Conservation (phyloP, 2,113 vertebrate genomes). For the Nematolebias whitei region DNA sequence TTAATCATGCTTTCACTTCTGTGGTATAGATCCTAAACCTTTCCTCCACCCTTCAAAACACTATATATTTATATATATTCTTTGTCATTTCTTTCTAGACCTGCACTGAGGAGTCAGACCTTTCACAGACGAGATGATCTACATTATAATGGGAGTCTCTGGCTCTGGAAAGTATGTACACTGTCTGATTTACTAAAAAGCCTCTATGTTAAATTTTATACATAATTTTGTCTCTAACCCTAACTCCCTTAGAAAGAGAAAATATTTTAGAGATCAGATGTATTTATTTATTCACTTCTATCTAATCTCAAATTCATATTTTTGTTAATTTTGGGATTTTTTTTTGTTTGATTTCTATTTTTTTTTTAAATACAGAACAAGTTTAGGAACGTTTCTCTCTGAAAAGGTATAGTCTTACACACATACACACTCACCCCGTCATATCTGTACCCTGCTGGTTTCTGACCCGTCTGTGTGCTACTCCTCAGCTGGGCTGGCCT, state of each 20-base stretch:
- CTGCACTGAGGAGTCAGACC: background rate
- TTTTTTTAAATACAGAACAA: constrained; percentile 55
- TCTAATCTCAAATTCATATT: too few relatives aligned
- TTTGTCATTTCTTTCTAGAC: background rate
- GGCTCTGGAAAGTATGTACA: constrained; percentile 77
- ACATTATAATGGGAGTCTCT: constrained; percentile 79
- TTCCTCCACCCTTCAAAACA: too few relatives aligned
- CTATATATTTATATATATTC: background rate
- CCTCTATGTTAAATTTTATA: background rate
- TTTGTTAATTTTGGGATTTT: too few relatives aligned
- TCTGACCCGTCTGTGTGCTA: constrained; percentile 3
- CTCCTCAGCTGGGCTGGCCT: constrained; percentile 85
- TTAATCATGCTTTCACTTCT: background rate
- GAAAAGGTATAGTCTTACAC: constrained; percentile 60
- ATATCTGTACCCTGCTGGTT: background rate
- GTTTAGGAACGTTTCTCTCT: constrained; percentile 64
- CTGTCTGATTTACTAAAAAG: background rate
- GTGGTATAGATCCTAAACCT: background rate
- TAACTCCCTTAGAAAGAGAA: too few relatives aligned
- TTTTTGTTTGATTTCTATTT: background rate
- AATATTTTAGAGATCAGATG: too few relatives aligned
- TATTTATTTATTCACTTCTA: too few relatives aligned
- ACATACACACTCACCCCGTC: background rate
- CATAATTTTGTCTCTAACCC: too few relatives aligned
- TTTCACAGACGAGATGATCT: constrained; percentile 68